phyloP scores from a whole-genome alignment of 2,888 invertebrate species.

The Eurois occulta region DNA sequence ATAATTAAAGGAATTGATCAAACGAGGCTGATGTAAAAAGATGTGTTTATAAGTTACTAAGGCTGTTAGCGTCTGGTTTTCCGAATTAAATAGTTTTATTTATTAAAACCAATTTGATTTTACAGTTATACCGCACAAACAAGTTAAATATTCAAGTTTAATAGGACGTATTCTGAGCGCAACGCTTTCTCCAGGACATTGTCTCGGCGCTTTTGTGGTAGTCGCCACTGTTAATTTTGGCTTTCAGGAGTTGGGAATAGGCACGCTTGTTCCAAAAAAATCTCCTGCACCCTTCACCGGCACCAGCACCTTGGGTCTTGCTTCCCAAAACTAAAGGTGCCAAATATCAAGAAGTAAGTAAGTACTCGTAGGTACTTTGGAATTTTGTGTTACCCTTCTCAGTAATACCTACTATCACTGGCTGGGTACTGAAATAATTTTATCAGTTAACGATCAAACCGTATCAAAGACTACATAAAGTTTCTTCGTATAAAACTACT shows the following conservation, averaged over 20 bases:
- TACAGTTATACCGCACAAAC: too few relatives aligned
- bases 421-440: background rate
- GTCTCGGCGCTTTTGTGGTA: background rate
- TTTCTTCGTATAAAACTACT: background rate
- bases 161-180: background rate
- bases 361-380: too few relatives aligned
- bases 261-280: background rate
- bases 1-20: constrained; percentile 50
- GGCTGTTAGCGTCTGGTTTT: background rate
- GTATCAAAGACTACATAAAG: background rate
- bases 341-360: too few relatives aligned
- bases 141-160: background rate
- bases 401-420: too few relatives aligned
- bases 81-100: background rate
- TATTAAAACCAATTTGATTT: too few relatives aligned
- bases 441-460: background rate
- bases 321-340: too few relatives aligned
- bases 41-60: background rate
- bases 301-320: too few relatives aligned
- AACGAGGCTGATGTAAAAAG: background rate
- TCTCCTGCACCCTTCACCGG: background rate
- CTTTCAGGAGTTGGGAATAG: background rate
- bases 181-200: background rate
- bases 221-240: background rate
- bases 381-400: too few relatives aligned